Evolutionary conservation across 35 echinoderm and acorn worm genomes (phyloP).

Genomic region (Amphiura filiformis): DNA sequence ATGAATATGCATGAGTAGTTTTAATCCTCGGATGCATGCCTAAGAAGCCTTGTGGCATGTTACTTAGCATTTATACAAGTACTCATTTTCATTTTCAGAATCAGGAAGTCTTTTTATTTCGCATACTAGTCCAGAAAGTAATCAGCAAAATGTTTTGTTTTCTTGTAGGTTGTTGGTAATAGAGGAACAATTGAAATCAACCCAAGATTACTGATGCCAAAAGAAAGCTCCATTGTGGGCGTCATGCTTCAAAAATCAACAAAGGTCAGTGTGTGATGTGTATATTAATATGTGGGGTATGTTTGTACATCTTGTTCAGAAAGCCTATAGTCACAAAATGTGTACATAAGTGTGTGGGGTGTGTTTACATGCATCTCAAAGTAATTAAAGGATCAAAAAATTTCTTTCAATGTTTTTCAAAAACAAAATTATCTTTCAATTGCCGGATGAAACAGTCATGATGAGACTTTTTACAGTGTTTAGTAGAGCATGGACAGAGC

Average conservation of each 20-base stretch:
- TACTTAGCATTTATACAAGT: background rate
- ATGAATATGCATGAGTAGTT: background rate
- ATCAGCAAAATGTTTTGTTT: background rate
- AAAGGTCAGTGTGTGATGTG: constrained; percentile 34
- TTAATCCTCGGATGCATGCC: background rate
- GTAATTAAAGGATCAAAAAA: no score
- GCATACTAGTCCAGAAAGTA: background rate
- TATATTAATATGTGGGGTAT: background rate
- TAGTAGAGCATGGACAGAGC: no score
- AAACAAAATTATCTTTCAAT: no score
- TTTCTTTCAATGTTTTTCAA: no score
- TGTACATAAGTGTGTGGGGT: no score
- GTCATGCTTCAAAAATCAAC: constrained; percentile 51
- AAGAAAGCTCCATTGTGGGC: constrained; percentile 71
- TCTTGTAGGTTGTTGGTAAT: constrained; percentile 67
- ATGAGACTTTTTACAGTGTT: no score
- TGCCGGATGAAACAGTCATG: no score
- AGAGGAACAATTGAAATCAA: constrained; percentile 76
- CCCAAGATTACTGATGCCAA: constrained; percentile 73
- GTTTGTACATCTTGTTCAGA: background rate
- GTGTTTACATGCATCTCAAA: no score
- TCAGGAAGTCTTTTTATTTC: background rate
- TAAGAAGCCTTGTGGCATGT: background rate
- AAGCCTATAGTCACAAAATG: no score
- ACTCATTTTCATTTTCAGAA: background rate